Evolutionary conservation across 2,888 invertebrate species (phyloP).

Genomic region (Nemoura dubitans): DNA sequence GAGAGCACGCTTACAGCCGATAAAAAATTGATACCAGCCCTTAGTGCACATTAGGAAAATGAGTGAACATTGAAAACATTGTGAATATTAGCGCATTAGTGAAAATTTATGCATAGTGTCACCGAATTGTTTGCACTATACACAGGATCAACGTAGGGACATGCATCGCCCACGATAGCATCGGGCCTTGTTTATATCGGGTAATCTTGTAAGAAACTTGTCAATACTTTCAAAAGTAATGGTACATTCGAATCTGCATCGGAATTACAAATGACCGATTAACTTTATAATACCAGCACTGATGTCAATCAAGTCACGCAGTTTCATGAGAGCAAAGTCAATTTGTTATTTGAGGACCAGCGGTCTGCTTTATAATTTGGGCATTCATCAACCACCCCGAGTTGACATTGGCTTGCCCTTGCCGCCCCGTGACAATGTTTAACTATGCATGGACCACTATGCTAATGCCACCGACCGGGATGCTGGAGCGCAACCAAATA

Average conservation of each 20-base stretch:
- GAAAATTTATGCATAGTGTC: too few relatives aligned
- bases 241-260: neutral
- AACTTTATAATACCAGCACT: neutral
- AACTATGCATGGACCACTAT: conserved; percentile 26
- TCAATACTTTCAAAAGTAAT: too few relatives aligned
- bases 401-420: conserved; percentile 23
- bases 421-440: neutral
- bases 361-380: conserved; percentile 20
- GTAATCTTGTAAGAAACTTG: too few relatives aligned
- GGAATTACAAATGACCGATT: neutral
- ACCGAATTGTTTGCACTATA: too few relatives aligned
- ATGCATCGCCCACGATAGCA: too few relatives aligned
- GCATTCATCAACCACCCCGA: conserved; percentile 1
- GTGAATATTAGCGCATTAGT: too few relatives aligned
- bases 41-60: too few relatives aligned
- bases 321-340: neutral
- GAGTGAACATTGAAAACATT: too few relatives aligned
- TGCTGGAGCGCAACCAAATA: neutral
- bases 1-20: too few relatives aligned
- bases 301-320: neutral
- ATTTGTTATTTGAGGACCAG: conserved; percentile 13
- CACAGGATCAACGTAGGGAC: too few relatives aligned
- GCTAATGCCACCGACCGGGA: neutral
- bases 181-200: too few relatives aligned
- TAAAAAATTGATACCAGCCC: too few relatives aligned